These are phyloP conservation scores for Bhutanitis thaidina DNA, from an alignment of 2,888 invertebrate species.

Conservation along the genomic window DNA sequence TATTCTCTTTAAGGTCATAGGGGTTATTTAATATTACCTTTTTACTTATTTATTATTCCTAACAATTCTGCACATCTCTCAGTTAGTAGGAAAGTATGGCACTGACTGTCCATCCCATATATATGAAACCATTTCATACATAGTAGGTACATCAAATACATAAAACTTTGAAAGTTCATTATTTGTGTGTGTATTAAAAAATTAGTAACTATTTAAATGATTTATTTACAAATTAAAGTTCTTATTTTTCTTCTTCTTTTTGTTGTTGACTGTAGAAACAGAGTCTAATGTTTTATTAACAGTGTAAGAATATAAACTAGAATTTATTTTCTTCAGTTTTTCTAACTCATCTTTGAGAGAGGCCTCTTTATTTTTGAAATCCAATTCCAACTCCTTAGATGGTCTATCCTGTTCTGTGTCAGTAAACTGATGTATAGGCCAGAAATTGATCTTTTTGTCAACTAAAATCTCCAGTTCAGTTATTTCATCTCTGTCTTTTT, in stretches of 20 bases:
- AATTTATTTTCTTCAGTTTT: slow-evolving; percentile 78
- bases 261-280: not conserved
- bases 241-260: slow-evolving; percentile 25
- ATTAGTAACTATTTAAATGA: not conserved
- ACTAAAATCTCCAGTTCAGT: slow-evolving; percentile 65
- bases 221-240: slow-evolving; percentile 15
- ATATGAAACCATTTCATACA: not conserved
- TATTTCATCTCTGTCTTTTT: slow-evolving; percentile 67
- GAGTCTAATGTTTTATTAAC: slow-evolving; percentile 60
- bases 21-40: too few relatives aligned
- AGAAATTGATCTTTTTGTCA: slow-evolving; percentile 60
- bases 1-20: too few relatives aligned
- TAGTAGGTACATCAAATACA: too few relatives aligned
- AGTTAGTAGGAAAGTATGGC: too few relatives aligned
- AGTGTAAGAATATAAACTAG: slow-evolving; percentile 78
- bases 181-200: not conserved
- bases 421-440: slow-evolving; percentile 41
- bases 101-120: too few relatives aligned
- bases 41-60: too few relatives aligned
- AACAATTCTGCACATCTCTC: too few relatives aligned
- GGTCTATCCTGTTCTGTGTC: slow-evolving; percentile 29
- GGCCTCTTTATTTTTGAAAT: slow-evolving; percentile 45
- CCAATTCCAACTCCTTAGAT: slow-evolving; percentile 41
- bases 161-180: too few relatives aligned
- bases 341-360: slow-evolving; percentile 71